phyloP scores from a whole-genome alignment of 2,113 vertebrate species.

The Seriola rivoliana region DNA sequence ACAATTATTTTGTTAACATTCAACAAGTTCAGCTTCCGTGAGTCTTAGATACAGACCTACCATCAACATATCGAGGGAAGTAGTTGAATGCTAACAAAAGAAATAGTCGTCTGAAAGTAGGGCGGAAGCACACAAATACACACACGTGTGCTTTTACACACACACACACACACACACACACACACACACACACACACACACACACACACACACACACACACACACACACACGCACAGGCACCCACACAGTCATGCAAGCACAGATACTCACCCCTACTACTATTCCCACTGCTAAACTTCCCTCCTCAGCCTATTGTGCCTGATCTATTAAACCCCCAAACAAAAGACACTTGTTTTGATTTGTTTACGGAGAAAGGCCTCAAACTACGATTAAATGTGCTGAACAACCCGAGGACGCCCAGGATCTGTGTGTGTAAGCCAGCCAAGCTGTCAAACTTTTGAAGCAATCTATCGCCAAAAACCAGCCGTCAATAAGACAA shows the following conservation, averaged over 20 bases:
- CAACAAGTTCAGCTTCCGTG: conserved; percentile 62
- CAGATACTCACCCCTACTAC: conserved; percentile 62
- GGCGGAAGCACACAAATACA: conserved; percentile 53
- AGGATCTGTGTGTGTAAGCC: conserved; percentile 52
- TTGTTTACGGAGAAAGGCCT: conserved; percentile 75
- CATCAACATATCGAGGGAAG: conserved; percentile 66
- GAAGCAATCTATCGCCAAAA: conserved; percentile 29
- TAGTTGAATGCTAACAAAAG: conserved; percentile 67
- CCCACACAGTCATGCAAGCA: conserved; percentile 46
- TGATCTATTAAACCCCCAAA: conserved; percentile 75
- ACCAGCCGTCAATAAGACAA: conserved; percentile 27
- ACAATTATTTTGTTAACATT: conserved; percentile 74
- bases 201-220: conserved; percentile 44
- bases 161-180: conserved; percentile 29
- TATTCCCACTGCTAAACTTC: conserved; percentile 65
- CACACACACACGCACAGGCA: conserved; percentile 24
- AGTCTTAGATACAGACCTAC: conserved; percentile 54
- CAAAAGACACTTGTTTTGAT: conserved; percentile 79
- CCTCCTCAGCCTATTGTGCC: conserved; percentile 69
- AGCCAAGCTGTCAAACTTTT: conserved; percentile 54
- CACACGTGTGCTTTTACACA: conserved; percentile 46
- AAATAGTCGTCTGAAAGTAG: conserved; percentile 60
- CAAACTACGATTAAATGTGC: conserved; percentile 72
- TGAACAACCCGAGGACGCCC: conserved; percentile 38
- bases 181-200: conserved; percentile 35